Evolutionary conservation across 2,113 vertebrate genomes (phyloP).

Genomic region (Scalopus aquaticus): DNA sequence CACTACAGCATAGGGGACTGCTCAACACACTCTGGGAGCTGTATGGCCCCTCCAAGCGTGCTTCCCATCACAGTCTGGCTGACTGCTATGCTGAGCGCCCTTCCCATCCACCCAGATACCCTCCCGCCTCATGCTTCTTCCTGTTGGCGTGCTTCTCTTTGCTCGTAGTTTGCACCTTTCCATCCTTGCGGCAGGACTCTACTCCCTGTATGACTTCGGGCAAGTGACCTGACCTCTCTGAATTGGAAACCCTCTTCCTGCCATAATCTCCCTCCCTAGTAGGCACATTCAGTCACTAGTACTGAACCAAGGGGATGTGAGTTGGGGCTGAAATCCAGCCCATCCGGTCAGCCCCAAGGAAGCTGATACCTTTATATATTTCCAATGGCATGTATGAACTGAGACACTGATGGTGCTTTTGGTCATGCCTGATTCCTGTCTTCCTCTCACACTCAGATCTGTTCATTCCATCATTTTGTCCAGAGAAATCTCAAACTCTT

Average conservation of each 20-base stretch:
- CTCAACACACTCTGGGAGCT: neutral
- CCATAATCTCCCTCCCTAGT: neutral
- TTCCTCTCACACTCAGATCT: neutral
- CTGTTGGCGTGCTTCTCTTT: neutral
- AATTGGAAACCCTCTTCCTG: neutral
- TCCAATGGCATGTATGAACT: neutral
- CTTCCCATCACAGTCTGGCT: neutral
- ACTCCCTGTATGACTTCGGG: neutral
- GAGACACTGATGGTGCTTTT: neutral
- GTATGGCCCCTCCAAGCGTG: neutral
- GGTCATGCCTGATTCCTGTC: neutral
- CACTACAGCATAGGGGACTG: neutral
- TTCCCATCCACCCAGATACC: neutral
- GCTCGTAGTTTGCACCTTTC: neutral
- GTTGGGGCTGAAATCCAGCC: neutral
- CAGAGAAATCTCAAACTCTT: neutral
- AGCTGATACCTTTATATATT: neutral
- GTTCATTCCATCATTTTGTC: neutral
- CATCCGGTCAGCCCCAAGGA: neutral
- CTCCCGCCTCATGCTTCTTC: neutral
- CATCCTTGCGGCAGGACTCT: neutral
- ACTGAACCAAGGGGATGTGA: neutral
- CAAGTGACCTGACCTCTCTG: neutral
- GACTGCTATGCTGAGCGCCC: fast-evolving
- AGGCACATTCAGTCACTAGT: neutral